These are phyloP conservation scores for Pygoscelis adeliae DNA, from an alignment of 2,113 vertebrate genomes.

Conservation along the genomic window DNA sequence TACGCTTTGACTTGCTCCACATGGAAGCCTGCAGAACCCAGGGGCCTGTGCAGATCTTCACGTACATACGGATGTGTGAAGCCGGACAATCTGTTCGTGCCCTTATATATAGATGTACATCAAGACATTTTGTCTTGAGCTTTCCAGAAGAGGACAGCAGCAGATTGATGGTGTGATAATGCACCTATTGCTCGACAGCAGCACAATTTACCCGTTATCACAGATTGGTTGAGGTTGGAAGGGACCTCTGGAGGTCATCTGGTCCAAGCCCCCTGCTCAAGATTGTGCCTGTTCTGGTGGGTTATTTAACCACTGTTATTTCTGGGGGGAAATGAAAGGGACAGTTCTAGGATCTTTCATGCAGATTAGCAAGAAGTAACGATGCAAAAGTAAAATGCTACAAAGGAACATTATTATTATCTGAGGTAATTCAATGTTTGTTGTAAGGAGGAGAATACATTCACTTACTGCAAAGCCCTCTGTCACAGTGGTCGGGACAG, in stretches of 20 bases:
- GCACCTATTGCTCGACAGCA: not conserved
- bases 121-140: no score
- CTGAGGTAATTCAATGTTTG: not conserved
- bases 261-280: not conserved
- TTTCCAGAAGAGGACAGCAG: not conserved
- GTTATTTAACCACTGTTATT: not conserved
- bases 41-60: not conserved
- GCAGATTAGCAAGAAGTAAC: not conserved
- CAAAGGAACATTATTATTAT: no score
- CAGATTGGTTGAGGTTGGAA: not conserved
- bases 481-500: slow-evolving; percentile 66
- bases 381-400: not conserved
- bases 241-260: not conserved
- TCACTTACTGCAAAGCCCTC: slow-evolving; percentile 76
- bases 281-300: not conserved
- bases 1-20: not conserved
- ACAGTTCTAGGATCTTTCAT: not conserved
- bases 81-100: rapidly evolving
- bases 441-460: not conserved
- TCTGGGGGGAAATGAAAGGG: not conserved
- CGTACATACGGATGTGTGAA: rapidly evolving
- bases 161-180: not conserved
- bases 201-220: no score
- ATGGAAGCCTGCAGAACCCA: not conserved
- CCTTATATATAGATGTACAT: not conserved